Conservation (phyloP, 2,113 vertebrate species). For the Paracanthobrama guichenoti region DNA sequence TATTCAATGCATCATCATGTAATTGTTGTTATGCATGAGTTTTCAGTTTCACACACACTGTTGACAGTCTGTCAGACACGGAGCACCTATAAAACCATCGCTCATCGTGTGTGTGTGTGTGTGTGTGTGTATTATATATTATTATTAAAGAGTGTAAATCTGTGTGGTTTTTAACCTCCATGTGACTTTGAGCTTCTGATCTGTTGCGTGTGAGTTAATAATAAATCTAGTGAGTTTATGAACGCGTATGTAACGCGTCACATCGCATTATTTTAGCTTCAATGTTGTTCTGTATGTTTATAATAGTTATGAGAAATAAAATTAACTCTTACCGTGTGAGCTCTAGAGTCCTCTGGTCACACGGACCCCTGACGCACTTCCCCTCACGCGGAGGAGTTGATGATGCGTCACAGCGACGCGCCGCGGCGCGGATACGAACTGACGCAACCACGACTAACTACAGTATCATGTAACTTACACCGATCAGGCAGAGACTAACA, state of each 20-base stretch:
- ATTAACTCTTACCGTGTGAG: constrained; percentile 63
- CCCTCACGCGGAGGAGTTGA: constrained; percentile 38
- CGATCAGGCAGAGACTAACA: too few species aligned
- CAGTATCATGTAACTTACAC: too few species aligned
- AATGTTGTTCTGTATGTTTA: background rate
- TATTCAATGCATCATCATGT: background rate
- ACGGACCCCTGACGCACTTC: constrained; percentile 68
- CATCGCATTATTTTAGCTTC: too few species aligned
- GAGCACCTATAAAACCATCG: background rate
- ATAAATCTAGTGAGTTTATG: background rate
- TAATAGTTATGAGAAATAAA: background rate
- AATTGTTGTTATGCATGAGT: too few species aligned
- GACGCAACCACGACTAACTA: background rate
- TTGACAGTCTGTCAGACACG: background rate
- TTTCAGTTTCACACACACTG: too few species aligned
- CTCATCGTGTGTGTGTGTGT: background rate
- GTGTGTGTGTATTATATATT: background rate
- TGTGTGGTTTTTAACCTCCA: constrained; percentile 60
- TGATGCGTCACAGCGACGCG: background rate
- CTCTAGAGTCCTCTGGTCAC: constrained; percentile 52
- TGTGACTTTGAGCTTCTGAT: constrained; percentile 69
- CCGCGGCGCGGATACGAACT: background rate
- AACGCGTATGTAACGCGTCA: background rate
- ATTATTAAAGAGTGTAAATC: background rate
- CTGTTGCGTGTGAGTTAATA: constrained; percentile 31